Percentiles rank a stretch among this genome's conserved stretches.
Conservation (phyloP, 1,140 invertebrate genomes). For the Dendrolimus punctatus region DNA sequence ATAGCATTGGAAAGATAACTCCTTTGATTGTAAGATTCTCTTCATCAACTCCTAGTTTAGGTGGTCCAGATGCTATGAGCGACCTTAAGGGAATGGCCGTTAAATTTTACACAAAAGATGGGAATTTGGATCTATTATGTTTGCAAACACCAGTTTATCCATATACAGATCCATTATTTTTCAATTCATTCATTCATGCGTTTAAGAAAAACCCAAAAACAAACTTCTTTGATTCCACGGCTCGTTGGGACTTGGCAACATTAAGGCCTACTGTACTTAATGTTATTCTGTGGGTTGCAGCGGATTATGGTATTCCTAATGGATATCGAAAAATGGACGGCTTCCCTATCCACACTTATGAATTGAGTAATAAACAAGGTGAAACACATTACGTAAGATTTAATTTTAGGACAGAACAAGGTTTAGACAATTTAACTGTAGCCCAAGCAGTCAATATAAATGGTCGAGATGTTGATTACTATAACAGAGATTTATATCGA, state of each 20-base stretch:
- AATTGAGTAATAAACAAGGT: constrained; percentile 76
- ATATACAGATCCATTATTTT: constrained; percentile 78
- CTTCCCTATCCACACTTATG: constrained; percentile 80
- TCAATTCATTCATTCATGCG: constrained; percentile 72
- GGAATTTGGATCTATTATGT: constrained; percentile 81
- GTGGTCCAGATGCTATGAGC: constrained; percentile 82
- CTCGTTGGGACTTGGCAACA: constrained; percentile 91
- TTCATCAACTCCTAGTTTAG: constrained; percentile 86
- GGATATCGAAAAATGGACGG: constrained; percentile 82
- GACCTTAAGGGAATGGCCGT: constrained; percentile 79
- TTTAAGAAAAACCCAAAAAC: constrained; percentile 81
- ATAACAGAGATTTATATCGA: constrained; percentile 38
- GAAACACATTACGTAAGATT: constrained; percentile 80
- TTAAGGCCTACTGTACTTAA: constrained; percentile 85
- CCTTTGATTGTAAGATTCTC: constrained; percentile 81
- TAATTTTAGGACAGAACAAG: constrained; percentile 80
- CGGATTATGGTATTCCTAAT: constrained; percentile 90
- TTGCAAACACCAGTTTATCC: constrained; percentile 83
- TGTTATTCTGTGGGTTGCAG: constrained; percentile 84
- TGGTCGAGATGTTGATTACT: constrained; percentile 33
- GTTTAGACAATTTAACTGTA: constrained; percentile 75
- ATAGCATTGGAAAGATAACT: constrained; percentile 87
- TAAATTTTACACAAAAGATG: constrained; percentile 83
- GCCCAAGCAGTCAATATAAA: constrained; percentile 22
- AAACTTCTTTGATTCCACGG: constrained; percentile 80